Base-by-base conservation (phyloP, 2,888 invertebrate genomes). In the Carabus problematicus region DNA sequence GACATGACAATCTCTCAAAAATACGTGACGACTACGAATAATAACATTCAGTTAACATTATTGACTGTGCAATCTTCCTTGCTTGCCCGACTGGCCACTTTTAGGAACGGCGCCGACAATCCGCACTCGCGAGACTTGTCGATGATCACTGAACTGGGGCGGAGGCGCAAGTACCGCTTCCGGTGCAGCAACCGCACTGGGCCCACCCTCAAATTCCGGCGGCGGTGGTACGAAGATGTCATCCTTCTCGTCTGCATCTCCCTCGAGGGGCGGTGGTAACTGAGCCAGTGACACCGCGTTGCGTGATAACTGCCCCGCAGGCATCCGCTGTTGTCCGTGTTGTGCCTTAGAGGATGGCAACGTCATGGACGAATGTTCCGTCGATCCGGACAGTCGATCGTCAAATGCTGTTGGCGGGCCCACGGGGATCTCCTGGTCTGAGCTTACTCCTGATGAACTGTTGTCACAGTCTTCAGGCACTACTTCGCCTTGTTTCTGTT, bases 51-150 rank as follows among this genome's bases (percentile, higher is more conserved):
- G 29, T 29, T 56, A 59, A 59, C 59, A 74, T 80, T 77, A 81
- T 76, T 81, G 81, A 77, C 81, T 82, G 72, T 81, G 81, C 67
- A 81, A 75, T 73, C 82, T 77, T 70, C 80, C 80, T 74, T 80
- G 80, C 72, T 81, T 82, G 64, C 78, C 59, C 75, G 80, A 80
- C 16, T 75, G 74, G 72, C 77, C 76, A 56, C 73, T 70, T 83
- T 94, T 94, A 73, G 94, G 93, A 79, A 93, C 88, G 71, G 93
- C 90, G 69, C 92, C 93, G 64, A 94, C 92, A 74, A 94, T 93
- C 75, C 94, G 87, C 67, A 92, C 93, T 75, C 90, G 86, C 52
- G 84, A 84, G 75, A 86, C 85, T 72, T 80, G 83, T 67, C 84
- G 81, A 73, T 86, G 86, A 83, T 95, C 95, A 82, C 92, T 93